phyloP scores from a whole-genome alignment of 1,140 invertebrate species.

The Heliconius hewitsoni region DNA sequence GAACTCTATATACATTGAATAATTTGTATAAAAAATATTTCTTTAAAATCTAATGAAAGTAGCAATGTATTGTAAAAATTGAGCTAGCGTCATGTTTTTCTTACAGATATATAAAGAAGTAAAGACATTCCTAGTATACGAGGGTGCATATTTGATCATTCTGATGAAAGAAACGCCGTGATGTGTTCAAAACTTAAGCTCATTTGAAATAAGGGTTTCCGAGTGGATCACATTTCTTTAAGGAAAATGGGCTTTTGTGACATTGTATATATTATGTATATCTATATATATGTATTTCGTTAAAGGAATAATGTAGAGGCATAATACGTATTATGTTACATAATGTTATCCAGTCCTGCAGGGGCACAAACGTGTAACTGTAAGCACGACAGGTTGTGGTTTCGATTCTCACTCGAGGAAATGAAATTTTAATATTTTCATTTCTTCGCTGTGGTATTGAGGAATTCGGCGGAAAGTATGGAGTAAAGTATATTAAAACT shows the following conservation, averaged over 20 bases:
- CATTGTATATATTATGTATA: background rate
- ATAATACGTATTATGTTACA: background rate
- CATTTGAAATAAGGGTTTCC: conserved; percentile 40
- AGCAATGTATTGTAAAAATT: conserved; percentile 19
- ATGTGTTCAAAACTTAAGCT: conserved; percentile 47
- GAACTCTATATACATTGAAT: background rate
- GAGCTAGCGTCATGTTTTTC: background rate
- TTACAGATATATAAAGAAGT: conserved; percentile 2
- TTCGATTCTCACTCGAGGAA: too few species aligned
- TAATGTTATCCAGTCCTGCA: too few species aligned
- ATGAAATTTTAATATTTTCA: too few species aligned
- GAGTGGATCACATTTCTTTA: conserved; percentile 39
- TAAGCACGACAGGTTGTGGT: too few species aligned
- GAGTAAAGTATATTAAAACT: too few species aligned
- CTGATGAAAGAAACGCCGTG: conserved; percentile 53
- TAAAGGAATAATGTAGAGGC: background rate
- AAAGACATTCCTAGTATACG: conserved; percentile 49
- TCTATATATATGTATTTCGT: background rate
- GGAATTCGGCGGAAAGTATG: too few species aligned
- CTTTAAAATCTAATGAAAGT: background rate
- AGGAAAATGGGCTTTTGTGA: conserved; percentile 41
- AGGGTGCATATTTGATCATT: conserved; percentile 73
- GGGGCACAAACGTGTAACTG: too few species aligned
- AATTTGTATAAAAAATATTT: background rate
- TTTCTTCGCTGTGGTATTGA: too few species aligned